Evolutionary conservation across 2,888 invertebrate genomes (phyloP), one percentile per base, ranked within the genome.

Genomic region (Willowsia nigromaculata): DNA sequence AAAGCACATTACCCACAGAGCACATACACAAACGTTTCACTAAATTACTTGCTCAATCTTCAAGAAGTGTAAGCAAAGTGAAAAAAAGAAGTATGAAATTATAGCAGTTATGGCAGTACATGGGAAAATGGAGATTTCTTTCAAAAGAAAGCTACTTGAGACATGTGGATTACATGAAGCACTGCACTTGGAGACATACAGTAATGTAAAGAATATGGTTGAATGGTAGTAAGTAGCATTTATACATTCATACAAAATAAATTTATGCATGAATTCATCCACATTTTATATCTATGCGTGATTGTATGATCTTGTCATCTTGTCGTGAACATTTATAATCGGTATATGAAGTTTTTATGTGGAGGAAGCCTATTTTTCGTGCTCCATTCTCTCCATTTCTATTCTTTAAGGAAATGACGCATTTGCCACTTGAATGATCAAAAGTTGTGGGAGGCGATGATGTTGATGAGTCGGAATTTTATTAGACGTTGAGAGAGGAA

Each of bases 401-500:
- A 68, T 37, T 68, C 71, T 56, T 74, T 40, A 18, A 71, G 84
- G 84, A 84, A 84, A 84, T 25, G 71, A 25, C 53, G 43, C 56
- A 74, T 84, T 84, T 76, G 18, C 33, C 85, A 62, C 59, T 62
- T 85, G 62, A 76, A 30, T 37, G 85, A 85, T 85, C 85, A 85
- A 76, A 85, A 74, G 68, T 80, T 80, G 53, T 56, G 18, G 37
- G 37, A 80, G 80, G 30, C 37, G 56, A 56, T 56, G 80, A 80
- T 50, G 76, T 30, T 22, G 80, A 56, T 56, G 56, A 80, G 50
- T 13, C 15, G n/a, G 53, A 78, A 78, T 43, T 78, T 47, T 78
- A 78, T 78, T 78, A 50, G 50, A 33, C 18, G 50, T 59, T 59
- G 50, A 50, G 56, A 65, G 33, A 18, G 13, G 22, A 65, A 56